These are phyloP conservation scores for Trichopoda pennipes DNA, from an alignment of 2,888 invertebrate genomes.

Conservation along the genomic window DNA sequence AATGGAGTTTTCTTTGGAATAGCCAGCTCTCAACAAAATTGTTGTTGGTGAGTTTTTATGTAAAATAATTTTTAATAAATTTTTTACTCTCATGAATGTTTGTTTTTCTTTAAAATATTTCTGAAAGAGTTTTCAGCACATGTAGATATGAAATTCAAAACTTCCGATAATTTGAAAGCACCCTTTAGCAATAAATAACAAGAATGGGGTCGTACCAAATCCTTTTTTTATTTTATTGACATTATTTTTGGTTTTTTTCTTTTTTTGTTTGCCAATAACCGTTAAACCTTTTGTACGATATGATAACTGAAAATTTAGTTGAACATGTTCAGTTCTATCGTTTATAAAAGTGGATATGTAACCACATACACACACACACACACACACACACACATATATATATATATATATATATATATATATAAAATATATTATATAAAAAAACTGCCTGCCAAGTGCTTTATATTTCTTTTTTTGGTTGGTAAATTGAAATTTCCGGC, in stretches of 20 bases:
- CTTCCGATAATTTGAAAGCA: too few relatives aligned
- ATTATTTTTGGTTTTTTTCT: conserved; percentile 6
- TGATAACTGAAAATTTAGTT: conserved; percentile 5
- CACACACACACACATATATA: too few relatives aligned
- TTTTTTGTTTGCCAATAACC: not conserved
- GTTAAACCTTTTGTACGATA: not conserved
- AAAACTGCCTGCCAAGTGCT: conserved; percentile 26
- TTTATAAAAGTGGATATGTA: not conserved
- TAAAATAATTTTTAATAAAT: too few relatives aligned
- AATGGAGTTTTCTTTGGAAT: too few relatives aligned
- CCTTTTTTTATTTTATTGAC: conserved; percentile 29
- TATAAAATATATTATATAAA: too few relatives aligned
- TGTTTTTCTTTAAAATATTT: too few relatives aligned
- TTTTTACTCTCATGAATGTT: too few relatives aligned
- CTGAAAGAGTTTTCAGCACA: too few relatives aligned
- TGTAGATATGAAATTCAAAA: too few relatives aligned
- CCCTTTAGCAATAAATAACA: not conserved
- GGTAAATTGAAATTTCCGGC: not conserved
- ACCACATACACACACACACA: not conserved
- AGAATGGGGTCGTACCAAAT: conserved; percentile 9
- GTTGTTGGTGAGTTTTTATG: too few relatives aligned
- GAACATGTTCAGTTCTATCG: conserved; percentile 22
- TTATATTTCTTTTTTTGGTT: conserved; percentile 7
- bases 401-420: too few relatives aligned
- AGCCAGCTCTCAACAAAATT: too few relatives aligned